Base-by-base conservation (phyloP, 2,797 vertebrate genomes). In the Ctenopoma multispine region DNA sequence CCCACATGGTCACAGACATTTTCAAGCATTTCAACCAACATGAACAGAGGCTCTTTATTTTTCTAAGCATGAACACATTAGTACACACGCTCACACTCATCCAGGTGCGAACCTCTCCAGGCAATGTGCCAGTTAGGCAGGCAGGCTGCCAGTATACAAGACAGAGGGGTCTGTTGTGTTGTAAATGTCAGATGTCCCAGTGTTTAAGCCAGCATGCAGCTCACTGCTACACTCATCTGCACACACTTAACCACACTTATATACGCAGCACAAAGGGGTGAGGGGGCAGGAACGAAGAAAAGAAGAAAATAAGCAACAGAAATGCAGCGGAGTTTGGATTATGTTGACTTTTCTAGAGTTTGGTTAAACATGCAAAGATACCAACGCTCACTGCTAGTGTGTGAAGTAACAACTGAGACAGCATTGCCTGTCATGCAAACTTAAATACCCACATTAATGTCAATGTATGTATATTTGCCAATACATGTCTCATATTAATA, bases 111-210 rank as follows among this genome's bases (percentile, higher is more conserved):
- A 77, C 49, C 78, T 78, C 81, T 80, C 71, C 59, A 69, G 87
- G 91, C 85, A 68, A 50, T 0, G 31, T 54, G 74, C 85, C 90
- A 91, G 82, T 43, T 66, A 69, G 41, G 13, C 66, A 63, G 87
- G 83, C 74, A 72, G 27, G 40, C 75, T 77, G 91, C 89, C 86
- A 86, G 84, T 9, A 10, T 38, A 72, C 65, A 73, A 85, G 83
- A 91, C 87, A 91, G 79, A 84, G 82, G 82, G 80, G 57, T 71
- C 70, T 63, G 86, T 81, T 92, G 85, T 91, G 86, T 82, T 79
- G 76, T 77, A 84, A 92, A 92, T 90, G 91, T 91, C 90, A 90
- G 83, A 75, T 87, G 88, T 87, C 83, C 82, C 44, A 77, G 75
- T 72, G 86, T 65, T 81, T 48, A 65, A 88, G 89, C 86, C 84